Evolutionary conservation across 2,888 invertebrate species (phyloP), one percentile per base, ranked within the genome.

Genomic region (Chironomus tentans): DNA sequence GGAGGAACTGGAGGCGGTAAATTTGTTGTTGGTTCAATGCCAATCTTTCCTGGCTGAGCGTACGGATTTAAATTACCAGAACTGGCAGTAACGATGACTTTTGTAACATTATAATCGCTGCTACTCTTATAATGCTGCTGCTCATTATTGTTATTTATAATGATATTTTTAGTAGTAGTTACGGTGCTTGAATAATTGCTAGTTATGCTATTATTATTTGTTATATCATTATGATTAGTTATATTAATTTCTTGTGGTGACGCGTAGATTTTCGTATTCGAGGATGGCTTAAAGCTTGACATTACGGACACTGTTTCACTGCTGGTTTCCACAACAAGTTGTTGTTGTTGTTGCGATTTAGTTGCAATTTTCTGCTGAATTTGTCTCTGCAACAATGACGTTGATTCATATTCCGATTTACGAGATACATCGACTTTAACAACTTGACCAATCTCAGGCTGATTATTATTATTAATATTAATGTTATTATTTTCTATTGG

Each of bases 231-330:
- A 38, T 28, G 3, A 28, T 38, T 38, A 38, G 38, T 38, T 38
- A 38, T 72, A 22, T 46, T 92, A 81, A 93, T 88, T 82, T 93
- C 94, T 80, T 92, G 91, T 15, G 96, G 96, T 76, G 94, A 92
- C 46, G 95, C 95, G 84, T 95, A 95, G 77, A 97, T 86, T 82
- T 93, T 92, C 73, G 93, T 93, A 83, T 88, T 91, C 78, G 92
- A 91, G 77, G 92, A 89, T 7, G 97, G 97, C 80, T 94, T 91
- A 86, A 97, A 97, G 81, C 95, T 94, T 74, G 95, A 95, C 18
- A 65, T 18, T 1, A 21, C 13, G 15, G 15, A 15, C 84, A 91
- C 91, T 73, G 92, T 88, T 76, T 86, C 82, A 73, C 82, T 82
- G 77, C 82, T 81, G 65, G 77, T 69, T 24, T 68, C 38, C 1